A percentile compares a stretch with the other conserved stretches of the same genome.
These are phyloP conservation scores for Thunnus albacares DNA, from an alignment of 2,797 vertebrate genomes.

Conservation along the genomic window DNA sequence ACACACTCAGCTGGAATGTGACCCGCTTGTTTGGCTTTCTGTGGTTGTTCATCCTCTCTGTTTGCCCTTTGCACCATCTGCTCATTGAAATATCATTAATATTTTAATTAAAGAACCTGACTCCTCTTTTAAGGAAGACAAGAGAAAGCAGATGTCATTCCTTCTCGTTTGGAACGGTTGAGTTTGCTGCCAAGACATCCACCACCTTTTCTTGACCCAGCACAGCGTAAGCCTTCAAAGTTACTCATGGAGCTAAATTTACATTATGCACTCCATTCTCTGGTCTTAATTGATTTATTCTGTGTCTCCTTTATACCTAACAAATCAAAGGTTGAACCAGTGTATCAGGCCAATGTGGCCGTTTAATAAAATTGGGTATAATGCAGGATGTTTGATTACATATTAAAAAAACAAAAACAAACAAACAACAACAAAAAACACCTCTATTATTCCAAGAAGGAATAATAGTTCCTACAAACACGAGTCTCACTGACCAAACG, in stretches of 20 bases:
- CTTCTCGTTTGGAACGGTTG: background rate
- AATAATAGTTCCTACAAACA: background rate
- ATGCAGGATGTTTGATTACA: background rate
- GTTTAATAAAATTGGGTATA: background rate
- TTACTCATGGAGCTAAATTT: background rate
- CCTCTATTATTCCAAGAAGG: too few species aligned
- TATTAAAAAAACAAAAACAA: too few species aligned
- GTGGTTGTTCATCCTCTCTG: conserved; percentile 27
- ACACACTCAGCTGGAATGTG: conserved; percentile 28
- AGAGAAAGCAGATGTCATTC: conserved; percentile 6
- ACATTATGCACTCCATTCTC: background rate
- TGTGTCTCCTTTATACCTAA: background rate
- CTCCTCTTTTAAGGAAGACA: conserved; percentile 7
- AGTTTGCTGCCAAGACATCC: background rate
- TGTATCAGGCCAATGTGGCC: too few species aligned
- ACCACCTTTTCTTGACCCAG: background rate
- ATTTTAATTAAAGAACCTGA: conserved; percentile 34
- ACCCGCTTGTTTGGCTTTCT: conserved; percentile 3
- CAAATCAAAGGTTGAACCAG: too few species aligned
- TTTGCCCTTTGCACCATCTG: conserved; percentile 63
- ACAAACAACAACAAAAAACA: too few species aligned
- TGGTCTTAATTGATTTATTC: background rate
- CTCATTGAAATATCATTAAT: conserved; percentile 49
- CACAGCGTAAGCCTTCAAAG: background rate
- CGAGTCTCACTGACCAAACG: background rate